Percentiles rank a stretch among this genome's conserved stretches.
phyloP scores from a whole-genome alignment of 2,888 invertebrate species.

The Tigriopus californicus region DNA sequence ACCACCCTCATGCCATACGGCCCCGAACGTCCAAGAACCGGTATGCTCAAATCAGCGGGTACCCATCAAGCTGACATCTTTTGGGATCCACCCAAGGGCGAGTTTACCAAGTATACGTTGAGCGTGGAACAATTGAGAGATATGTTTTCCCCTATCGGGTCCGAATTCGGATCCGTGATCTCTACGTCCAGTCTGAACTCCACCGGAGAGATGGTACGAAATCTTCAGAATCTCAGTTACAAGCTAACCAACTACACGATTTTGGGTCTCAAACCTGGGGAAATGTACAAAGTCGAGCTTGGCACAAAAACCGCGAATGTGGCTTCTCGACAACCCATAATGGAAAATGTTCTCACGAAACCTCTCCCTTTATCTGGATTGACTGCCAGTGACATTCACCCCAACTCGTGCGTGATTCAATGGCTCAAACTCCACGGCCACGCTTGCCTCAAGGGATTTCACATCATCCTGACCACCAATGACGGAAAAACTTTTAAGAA shows the following conservation, averaged over 20 bases:
- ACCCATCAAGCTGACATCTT: slow-evolving; percentile 7
- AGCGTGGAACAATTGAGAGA: neutral
- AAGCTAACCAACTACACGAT: slow-evolving; percentile 7
- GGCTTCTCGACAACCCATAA: slow-evolving; percentile 3
- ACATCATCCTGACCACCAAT: neutral
- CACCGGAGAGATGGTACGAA: neutral
- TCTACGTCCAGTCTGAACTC: neutral
- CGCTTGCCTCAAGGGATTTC: slow-evolving; percentile 4
- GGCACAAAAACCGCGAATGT: slow-evolving; percentile 4
- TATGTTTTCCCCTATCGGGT: neutral
- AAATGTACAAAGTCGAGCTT: slow-evolving; percentile 1
- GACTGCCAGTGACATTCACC: neutral
- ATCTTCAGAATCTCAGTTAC: slow-evolving; percentile 4
- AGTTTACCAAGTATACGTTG: slow-evolving; percentile 13
- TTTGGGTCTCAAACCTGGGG: slow-evolving; percentile 6
- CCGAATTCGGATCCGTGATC: neutral
- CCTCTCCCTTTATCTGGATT: neutral
- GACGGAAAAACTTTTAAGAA: neutral
- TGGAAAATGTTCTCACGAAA: slow-evolving; percentile 9
- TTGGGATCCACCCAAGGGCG: slow-evolving; percentile 14
- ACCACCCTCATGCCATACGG: slow-evolving; percentile 11
- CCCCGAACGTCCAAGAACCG: slow-evolving; percentile 2
- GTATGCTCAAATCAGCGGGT: neutral
- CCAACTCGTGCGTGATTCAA: neutral
- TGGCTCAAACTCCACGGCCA: slow-evolving; percentile 5